These are phyloP conservation scores for Hoplodrina blanda DNA, from an alignment of 2,888 invertebrate species.

Conservation along the genomic window DNA sequence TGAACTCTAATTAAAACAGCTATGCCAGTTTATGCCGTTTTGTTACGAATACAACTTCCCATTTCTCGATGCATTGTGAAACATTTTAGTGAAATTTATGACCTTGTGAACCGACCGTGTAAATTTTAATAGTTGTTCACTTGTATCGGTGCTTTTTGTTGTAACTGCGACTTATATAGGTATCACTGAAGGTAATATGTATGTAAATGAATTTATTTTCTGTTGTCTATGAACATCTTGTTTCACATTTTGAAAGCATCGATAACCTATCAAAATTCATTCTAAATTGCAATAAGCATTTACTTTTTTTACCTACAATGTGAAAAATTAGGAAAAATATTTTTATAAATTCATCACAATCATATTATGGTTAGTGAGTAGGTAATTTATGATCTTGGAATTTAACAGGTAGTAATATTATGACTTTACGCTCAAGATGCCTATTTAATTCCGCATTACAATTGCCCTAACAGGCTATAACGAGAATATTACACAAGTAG, in stretches of 20 bases:
- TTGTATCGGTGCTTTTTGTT: conserved; percentile 50
- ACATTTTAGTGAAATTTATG: conserved; percentile 75
- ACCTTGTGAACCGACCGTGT: conserved; percentile 71
- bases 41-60: conserved; percentile 72
- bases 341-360: conserved; percentile 11
- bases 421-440: conserved; percentile 10
- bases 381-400: conserved; percentile 30
- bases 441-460: conserved; percentile 1
- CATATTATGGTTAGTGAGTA: conserved; percentile 5
- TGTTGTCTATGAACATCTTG: not conserved
- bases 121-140: conserved; percentile 61
- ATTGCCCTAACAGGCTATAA: conserved; percentile 6
- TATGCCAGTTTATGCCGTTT: conserved; percentile 82
- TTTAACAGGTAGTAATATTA: conserved; percentile 28
- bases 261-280: not conserved
- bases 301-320: not conserved
- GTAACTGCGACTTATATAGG: conserved; percentile 24
- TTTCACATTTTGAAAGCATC: not conserved
- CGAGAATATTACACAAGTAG: conserved; percentile 1
- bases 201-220: conserved; percentile 49
- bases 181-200: conserved; percentile 37
- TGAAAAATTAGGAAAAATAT: not conserved
- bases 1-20: conserved; percentile 88
- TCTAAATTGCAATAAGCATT: not conserved
- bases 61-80: conserved; percentile 77